phyloP scores from a whole-genome alignment of 2,797 vertebrate genomes.

The Scomberomorus guttatus region DNA sequence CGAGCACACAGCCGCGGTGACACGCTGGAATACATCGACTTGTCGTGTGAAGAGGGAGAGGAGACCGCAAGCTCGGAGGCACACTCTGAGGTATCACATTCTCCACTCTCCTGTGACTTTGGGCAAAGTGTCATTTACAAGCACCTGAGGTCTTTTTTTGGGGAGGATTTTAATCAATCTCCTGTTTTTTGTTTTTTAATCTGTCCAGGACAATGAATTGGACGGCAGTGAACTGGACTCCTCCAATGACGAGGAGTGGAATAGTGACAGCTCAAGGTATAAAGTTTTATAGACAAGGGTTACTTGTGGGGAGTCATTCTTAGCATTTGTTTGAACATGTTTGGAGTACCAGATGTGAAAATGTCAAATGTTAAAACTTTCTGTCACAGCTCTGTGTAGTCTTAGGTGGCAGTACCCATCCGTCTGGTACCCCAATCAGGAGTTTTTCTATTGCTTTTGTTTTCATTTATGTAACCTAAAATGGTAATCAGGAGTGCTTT shows the following conservation, averaged over 20 bases:
- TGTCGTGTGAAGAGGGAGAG: constrained; percentile 92
- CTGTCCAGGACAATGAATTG: constrained; percentile 82
- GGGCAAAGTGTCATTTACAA: constrained; percentile 2
- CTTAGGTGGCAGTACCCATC: constrained; percentile 17
- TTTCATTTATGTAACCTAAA: neutral
- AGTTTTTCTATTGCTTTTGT: neutral
- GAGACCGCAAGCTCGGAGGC: constrained; percentile 88
- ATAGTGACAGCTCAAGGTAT: constrained; percentile 94
- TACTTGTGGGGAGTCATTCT: neutral
- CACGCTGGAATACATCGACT: constrained; percentile 81
- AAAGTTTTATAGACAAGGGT: neutral
- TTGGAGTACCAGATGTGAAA: constrained; percentile 25
- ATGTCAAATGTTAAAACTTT: constrained; percentile 1
- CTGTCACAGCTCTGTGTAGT: constrained; percentile 16
- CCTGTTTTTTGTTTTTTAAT: neutral
- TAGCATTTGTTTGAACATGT: constrained; percentile 26
- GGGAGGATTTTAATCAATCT: neutral
- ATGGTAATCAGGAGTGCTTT: constrained; percentile 20
- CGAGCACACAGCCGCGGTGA: constrained; percentile 75
- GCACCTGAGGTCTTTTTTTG: neutral
- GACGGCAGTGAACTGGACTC: constrained; percentile 86
- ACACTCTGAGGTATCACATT: constrained; percentile 58
- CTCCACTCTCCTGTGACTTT: neutral
- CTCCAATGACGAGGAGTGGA: constrained; percentile 94
- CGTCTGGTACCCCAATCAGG: constrained; percentile 35